Conservation (phyloP, 2,888 invertebrate genomes). For the Phyllotreta striolata region DNA sequence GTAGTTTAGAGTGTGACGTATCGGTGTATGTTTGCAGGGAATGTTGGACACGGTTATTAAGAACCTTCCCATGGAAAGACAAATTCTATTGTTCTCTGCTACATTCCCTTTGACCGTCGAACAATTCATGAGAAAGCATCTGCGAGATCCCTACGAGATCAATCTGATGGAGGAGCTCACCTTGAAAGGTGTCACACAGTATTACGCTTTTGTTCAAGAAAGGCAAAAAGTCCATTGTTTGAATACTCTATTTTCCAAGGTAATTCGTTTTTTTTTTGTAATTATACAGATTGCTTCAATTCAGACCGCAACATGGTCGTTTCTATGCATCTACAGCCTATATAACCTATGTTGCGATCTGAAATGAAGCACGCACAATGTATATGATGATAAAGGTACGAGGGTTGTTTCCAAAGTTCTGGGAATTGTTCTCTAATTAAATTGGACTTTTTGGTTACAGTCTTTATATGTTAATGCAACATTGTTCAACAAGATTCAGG, state of each 20-base stretch:
- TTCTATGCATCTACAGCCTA: no score
- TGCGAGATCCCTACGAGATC: constrained; percentile 98
- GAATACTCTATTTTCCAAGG: constrained; percentile 99
- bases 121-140: constrained; percentile 98
- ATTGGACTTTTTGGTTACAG: no score
- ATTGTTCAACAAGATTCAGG: no score
- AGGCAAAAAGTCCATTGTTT: constrained; percentile 99
- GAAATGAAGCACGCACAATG: no score
- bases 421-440: no score
- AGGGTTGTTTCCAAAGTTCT: no score
- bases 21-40: constrained; percentile 62
- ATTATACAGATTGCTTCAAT: no score
- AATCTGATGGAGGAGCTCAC: constrained; percentile 99
- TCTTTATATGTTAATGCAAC: no score
- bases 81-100: constrained; percentile 98
- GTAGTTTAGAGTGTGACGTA: neutral
- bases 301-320: no score
- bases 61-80: constrained; percentile 91
- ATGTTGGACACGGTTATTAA: constrained; percentile 98
- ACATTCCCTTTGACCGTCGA: constrained; percentile 99
- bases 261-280: constrained; percentile 56
- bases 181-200: constrained; percentile 98
- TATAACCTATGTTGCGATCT: no score
- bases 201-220: constrained; percentile 99
- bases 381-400: no score